Percentiles rank a stretch among this genome's conserved stretches.
These are phyloP conservation scores for Chrysina gloriosa DNA, from an alignment of 2,888 invertebrate genomes.

Conservation along the genomic window DNA sequence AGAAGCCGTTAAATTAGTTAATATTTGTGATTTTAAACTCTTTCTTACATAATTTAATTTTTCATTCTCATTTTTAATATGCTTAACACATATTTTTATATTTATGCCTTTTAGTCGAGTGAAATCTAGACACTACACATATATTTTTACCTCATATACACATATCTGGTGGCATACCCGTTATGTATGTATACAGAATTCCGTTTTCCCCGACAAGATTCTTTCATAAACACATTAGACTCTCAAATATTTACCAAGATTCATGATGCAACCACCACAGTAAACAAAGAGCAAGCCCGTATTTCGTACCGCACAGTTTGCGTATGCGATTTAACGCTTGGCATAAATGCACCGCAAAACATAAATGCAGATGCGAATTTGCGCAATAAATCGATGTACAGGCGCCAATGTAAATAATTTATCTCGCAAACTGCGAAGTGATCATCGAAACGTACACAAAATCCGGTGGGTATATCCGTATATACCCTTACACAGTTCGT, in stretches of 20 bases:
- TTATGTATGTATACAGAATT: slow-evolving; percentile 19
- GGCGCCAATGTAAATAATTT: slow-evolving; percentile 39
- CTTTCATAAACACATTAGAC: slow-evolving; percentile 25
- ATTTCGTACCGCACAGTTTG: background rate
- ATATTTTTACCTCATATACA: background rate
- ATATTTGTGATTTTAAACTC: too few species aligned
- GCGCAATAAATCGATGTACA: slow-evolving; percentile 37
- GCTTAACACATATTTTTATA: too few species aligned
- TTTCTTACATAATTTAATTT: too few species aligned
- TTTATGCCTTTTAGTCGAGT: too few species aligned
- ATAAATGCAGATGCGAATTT: slow-evolving; percentile 5
- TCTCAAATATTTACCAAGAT: slow-evolving; percentile 19
- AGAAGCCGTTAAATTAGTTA: too few species aligned
- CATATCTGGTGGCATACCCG: background rate
- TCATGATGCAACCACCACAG: slow-evolving; percentile 8
- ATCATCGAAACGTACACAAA: slow-evolving; percentile 50
- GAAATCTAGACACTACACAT: too few species aligned
- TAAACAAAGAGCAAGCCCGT: slow-evolving; percentile 5
- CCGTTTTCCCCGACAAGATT: slow-evolving; percentile 7
- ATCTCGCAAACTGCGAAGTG: slow-evolving; percentile 48
- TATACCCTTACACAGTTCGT: background rate
- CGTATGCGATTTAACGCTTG: background rate
- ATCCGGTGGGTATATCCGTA: slow-evolving; percentile 44
- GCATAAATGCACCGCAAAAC: slow-evolving; percentile 10
- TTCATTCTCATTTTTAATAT: too few species aligned